These are phyloP conservation scores for Ametastegia equiseti DNA, from an alignment of 2,888 invertebrate species.

Conservation along the genomic window DNA sequence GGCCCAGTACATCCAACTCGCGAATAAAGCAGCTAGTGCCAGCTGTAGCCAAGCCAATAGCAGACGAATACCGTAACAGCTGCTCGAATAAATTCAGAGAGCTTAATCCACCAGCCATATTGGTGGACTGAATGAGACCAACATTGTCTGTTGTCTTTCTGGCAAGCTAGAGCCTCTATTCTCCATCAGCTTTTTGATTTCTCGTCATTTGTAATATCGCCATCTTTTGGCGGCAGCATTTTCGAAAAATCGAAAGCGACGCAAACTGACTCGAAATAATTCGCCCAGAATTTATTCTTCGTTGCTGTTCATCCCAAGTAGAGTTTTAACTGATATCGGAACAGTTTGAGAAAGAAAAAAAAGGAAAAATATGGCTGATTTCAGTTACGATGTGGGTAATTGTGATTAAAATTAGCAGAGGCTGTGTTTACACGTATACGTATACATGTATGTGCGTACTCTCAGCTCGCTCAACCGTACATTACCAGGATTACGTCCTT, in stretches of 20 bases:
- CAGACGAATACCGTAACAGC: conserved; percentile 32
- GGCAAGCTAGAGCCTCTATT: neutral
- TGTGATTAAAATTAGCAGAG: conserved; percentile 1
- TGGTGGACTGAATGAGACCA: conserved; percentile 21
- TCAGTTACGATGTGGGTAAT: neutral
- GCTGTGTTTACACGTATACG: neutral
- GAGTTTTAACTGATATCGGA: neutral
- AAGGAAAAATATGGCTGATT: neutral
- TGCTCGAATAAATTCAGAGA: conserved; percentile 42
- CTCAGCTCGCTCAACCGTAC: conserved; percentile 41
- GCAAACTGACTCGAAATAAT: neutral
- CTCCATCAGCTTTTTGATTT: neutral
- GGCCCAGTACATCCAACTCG: neutral
- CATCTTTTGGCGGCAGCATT: neutral
- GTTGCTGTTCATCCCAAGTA: neutral
- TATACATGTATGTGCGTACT: neutral
- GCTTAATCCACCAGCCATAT: conserved; percentile 18
- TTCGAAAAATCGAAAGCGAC: neutral
- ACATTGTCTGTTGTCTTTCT: conserved; percentile 7
- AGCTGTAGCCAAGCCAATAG: conserved; percentile 45
- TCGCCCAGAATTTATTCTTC: neutral
- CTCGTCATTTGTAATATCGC: neutral
- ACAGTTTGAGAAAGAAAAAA: neutral
- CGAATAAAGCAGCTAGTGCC: conserved; percentile 31
- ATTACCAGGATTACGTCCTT: conserved; percentile 47